Evolutionary conservation across 1,140 invertebrate species (phyloP).

Genomic region (Heterodera carotae): DNA sequence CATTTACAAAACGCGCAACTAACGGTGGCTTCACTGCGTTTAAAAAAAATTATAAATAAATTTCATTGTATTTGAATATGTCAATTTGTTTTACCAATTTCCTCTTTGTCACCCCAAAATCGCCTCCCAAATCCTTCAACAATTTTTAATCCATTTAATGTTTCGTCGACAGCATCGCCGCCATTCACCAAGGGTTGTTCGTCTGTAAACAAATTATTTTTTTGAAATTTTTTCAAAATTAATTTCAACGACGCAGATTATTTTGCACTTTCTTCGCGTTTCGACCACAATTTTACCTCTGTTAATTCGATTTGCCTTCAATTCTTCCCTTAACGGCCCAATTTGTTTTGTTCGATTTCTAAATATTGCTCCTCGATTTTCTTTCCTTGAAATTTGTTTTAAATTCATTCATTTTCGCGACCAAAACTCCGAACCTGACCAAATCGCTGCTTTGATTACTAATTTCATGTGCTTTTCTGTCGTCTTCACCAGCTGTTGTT

Average conservation of each 20-base stretch:
- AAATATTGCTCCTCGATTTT: background rate
- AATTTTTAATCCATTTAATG: background rate
- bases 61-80: no score
- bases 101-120: background rate
- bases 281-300: background rate
- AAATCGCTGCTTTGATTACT: no score
- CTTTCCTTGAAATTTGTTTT: background rate
- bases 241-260: background rate
- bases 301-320: background rate
- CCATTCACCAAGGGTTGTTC: background rate
- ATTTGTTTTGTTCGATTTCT: background rate
- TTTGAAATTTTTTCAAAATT: background rate
- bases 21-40: background rate
- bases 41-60: background rate
- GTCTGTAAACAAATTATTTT: background rate
- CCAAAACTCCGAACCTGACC: no score
- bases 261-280: background rate
- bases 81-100: slow-evolving; percentile 20
- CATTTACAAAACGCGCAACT: no score
- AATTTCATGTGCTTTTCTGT: background rate
- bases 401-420: background rate
- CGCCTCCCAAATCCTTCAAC: background rate
- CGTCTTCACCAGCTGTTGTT: no score
- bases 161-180: background rate
- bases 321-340: background rate